Evolutionary conservation across 2,888 invertebrate species (phyloP).

Genomic region (Pachydiplax longipennis): DNA sequence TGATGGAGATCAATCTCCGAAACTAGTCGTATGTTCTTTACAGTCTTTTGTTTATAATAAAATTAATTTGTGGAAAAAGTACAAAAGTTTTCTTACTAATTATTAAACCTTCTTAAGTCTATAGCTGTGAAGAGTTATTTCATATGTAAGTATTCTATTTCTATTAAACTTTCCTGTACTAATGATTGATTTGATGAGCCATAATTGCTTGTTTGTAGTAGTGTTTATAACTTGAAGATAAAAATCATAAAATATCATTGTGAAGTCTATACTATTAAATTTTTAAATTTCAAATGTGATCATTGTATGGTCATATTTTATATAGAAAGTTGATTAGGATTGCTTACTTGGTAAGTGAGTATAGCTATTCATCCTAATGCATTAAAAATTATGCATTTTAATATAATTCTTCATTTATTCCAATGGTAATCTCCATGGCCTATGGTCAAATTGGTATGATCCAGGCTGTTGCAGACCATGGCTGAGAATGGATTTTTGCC

Average conservation of each 20-base stretch:
- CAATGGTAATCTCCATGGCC: constrained; percentile 97
- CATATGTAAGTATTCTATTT: constrained; percentile 25
- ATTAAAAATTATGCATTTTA: background rate
- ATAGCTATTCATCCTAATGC: background rate
- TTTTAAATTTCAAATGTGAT: background rate
- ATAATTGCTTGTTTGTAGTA: constrained; percentile 22
- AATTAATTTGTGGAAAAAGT: too few species aligned
- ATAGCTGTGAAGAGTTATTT: constrained; percentile 16
- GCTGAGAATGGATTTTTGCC: constrained; percentile 99
- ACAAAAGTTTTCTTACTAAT: too few species aligned
- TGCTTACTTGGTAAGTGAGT: background rate
- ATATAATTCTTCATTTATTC: background rate
- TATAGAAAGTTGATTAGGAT: background rate
- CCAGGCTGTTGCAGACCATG: constrained; percentile 99
- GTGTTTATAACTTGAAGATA: background rate
- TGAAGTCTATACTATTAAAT: background rate
- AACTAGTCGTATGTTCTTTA: too few species aligned
- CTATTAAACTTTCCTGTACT: background rate
- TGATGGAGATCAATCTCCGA: too few species aligned
- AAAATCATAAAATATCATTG: background rate
- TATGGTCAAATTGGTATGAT: constrained; percentile 99
- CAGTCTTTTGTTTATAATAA: too few species aligned
- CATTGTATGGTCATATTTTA: background rate
- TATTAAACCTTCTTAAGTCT: too few species aligned
- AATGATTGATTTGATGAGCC: constrained; percentile 19